Evolutionary conservation across 1,140 invertebrate species (phyloP).

Genomic region (Meloidogyne hapla): DNA sequence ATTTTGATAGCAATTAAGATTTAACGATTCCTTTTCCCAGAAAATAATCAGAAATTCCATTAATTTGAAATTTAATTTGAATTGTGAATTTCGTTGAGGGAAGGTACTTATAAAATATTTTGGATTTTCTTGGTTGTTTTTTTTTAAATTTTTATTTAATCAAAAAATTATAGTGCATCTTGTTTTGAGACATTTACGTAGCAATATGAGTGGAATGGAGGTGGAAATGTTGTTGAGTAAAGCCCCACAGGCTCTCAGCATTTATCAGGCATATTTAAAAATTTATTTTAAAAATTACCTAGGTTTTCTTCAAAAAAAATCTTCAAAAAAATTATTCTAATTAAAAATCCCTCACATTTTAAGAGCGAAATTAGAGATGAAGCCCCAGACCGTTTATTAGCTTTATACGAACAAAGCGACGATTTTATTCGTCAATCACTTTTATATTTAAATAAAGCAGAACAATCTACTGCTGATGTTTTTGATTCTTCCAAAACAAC

Average conservation of each 20-base stretch:
- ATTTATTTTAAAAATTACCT: too few species aligned
- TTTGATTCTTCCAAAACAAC: conserved; percentile 26
- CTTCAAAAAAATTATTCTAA: background rate
- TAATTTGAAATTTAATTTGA: too few species aligned
- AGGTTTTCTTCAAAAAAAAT: too few species aligned
- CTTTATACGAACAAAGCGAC: conserved; percentile 39
- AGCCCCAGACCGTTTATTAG: conserved; percentile 30
- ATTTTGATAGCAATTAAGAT: too few species aligned
- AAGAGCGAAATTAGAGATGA: conserved; percentile 40
- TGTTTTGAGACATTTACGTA: conserved; percentile 34
- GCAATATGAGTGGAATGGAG: conserved; percentile 13
- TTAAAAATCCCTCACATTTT: background rate
- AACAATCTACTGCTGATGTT: conserved; percentile 22
- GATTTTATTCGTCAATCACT: conserved; percentile 41
- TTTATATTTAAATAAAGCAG: conserved; percentile 29
- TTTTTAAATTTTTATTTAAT: background rate
- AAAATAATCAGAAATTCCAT: too few species aligned
- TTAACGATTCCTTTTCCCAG: too few species aligned
- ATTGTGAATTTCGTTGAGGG: too few species aligned
- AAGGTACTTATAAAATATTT: too few species aligned
- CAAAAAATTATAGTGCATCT: conserved; percentile 29
- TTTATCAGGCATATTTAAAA: conserved; percentile 20
- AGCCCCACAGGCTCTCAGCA: conserved; percentile 33
- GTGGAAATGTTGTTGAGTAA: conserved; percentile 41
- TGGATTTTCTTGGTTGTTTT: background rate